phyloP scores from a whole-genome alignment of 2,113 vertebrate genomes.

The Eolophus roseicapilla region DNA sequence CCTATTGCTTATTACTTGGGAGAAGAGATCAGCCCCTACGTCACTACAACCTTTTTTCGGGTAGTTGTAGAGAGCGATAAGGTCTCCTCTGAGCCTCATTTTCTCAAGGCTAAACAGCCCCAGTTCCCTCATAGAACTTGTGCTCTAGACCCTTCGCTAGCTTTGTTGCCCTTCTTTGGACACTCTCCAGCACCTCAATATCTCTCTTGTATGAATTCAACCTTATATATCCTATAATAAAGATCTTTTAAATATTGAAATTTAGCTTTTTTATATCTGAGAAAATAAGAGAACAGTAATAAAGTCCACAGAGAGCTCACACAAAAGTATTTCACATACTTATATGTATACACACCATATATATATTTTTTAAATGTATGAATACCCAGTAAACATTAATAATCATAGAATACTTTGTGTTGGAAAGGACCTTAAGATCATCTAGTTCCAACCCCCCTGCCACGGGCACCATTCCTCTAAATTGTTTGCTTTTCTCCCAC shows the following conservation, averaged over 20 bases:
- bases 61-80: neutral
- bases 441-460: too few species aligned
- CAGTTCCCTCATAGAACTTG: neutral
- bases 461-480: neutral
- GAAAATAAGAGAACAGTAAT: neutral
- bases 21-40: neutral
- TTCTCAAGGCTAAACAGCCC: neutral
- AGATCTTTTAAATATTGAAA: neutral
- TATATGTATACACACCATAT: neutral
- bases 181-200: neutral
- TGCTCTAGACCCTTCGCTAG: neutral
- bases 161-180: neutral
- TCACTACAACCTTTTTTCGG: neutral
- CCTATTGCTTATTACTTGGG: neutral
- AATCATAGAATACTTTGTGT: too few species aligned
- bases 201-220: neutral
- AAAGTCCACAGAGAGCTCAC: neutral
- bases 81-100: neutral
- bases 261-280: neutral
- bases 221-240: neutral
- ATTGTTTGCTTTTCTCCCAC: neutral
- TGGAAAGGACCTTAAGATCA: too few species aligned
- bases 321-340: neutral
- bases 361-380: neutral
- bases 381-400: neutral